Evolutionary conservation across 1,140 invertebrate genomes (phyloP), one percentile per base, ranked within the genome.

Genomic region (Elymnias hypermnestra): DNA sequence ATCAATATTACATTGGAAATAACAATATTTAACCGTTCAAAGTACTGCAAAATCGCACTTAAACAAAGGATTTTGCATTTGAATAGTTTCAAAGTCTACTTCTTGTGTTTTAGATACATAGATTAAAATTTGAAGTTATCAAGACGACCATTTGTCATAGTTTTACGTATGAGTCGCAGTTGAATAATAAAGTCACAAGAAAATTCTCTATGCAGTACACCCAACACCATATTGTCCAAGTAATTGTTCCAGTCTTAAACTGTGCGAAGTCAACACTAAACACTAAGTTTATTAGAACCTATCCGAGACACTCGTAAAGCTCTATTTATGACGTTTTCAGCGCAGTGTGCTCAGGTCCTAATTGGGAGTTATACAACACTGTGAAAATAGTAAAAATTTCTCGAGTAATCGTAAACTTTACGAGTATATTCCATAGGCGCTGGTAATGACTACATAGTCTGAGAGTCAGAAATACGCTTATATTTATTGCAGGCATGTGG

Each of bases 181-280:
- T n/a, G n/a, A n/a, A n/a, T n/a, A 19, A 31, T 21, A 42, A 7
- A 13, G 26, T 15, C 9, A 2, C 10, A 31, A 23, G 48, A 51
- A 38, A 39, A 46, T 42, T 43, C 40, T 57, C 42, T 52, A 35
- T 26, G 39, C 40, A 31, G 52, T 36, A 26, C 39, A 44, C 40
- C 26, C 28, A 44, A 17, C 26, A 22, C 26, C 33, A 17, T 47
- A 48, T 52, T 43, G 45, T 35, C 29, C 21, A 9, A 12, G 56
- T 67, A 63, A 67, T 67, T 67, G 63, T 58, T 49, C 46, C 53
- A 56, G 39, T 53, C 36, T 62, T 63, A 58, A 62, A 63, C 50
- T 53, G 58, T 53, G 61, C 61, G 57, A 63, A 72, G 63, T 62
- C 55, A 49, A 55, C 61, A 67, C 60, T 69, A 72, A 66, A 69